Base-by-base conservation (phyloP, 2,797 vertebrate genomes). In the Paedocypris micromegethes region DNA sequence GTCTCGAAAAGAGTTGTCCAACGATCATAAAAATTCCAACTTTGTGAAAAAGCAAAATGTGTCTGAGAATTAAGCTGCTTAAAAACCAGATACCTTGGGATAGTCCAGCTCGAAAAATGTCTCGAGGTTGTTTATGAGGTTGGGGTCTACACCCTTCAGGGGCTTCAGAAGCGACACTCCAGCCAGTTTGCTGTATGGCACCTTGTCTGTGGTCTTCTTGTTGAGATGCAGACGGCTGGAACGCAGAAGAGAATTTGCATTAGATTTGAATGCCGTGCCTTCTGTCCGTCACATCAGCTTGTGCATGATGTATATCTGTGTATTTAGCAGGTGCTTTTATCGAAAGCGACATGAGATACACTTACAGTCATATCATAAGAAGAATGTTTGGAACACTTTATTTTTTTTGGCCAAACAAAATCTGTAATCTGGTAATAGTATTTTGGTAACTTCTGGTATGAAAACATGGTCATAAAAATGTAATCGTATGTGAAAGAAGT, bases 81-180 rank as follows among this genome's bases (percentile, higher is more conserved):
- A 44, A 2, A 42, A 6, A 23, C 39, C 2, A 54, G 62, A 85
- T 83, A 98, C 96, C 89, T 94, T 95, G 37, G 95, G 95, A 84
- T 98, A 98, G 83, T 98, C 96, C 84, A 98, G 84, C 9, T 96
- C 94, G 77, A 98, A 98, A 81, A 98, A 98, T 0, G 96, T 97
- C 88, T 98, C 96, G 58, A 98, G 88, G 76, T 98, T 98, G 85
- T 90, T 93, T 83, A 96, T 94, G 54, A 98, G 88, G 78, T 98
- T 97, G 2, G 95, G 90, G 78, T 98, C 96, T 2, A 98, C 91
- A 0, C 96, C 96, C 80, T 97, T 98, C 60, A 98, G 81, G 0
- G 96, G 96, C 73, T 98, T 98, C 58, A 98, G 86, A 70, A 98
- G 89, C 42, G 96, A 97, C 38, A 98, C 95, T 4, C 94, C 96